These are phyloP conservation scores for Mactromeris polynyma DNA, from an alignment of 2,888 invertebrate species.

Conservation along the genomic window DNA sequence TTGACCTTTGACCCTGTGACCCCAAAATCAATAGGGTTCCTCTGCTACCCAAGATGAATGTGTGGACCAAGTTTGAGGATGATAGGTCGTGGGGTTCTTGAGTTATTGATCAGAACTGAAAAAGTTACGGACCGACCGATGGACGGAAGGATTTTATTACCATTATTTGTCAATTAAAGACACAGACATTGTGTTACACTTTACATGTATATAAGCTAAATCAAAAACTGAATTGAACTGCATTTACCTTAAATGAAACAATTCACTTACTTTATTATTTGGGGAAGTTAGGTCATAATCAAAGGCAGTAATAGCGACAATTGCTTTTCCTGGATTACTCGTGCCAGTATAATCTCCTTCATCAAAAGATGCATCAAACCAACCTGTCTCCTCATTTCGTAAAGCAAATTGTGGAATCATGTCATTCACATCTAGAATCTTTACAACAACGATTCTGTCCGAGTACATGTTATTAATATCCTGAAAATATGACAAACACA, in stretches of 20 bases:
- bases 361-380: slow-evolving; percentile 36
- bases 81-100: no score
- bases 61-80: no score
- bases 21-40: no score
- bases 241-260: neutral
- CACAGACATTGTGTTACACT: no score
- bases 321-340: neutral
- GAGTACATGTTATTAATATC: slow-evolving; percentile 35
- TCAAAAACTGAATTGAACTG: no score
- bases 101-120: no score
- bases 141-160: no score
- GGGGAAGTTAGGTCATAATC: slow-evolving; percentile 62
- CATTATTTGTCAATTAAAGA: no score
- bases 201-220: no score
- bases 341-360: slow-evolving; percentile 50
- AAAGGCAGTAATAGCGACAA: slow-evolving; percentile 47
- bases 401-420: slow-evolving; percentile 46
- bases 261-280: slow-evolving; percentile 61
- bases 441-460: slow-evolving; percentile 42
- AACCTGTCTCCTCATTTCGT: neutral
- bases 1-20: no score
- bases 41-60: no score
- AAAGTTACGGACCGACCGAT: no score
- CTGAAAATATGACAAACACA: slow-evolving; percentile 11
- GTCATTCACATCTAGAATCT: slow-evolving; percentile 55